These are phyloP conservation scores for Apamea sordens DNA, from an alignment of 2,888 invertebrate species.

Conservation along the genomic window DNA sequence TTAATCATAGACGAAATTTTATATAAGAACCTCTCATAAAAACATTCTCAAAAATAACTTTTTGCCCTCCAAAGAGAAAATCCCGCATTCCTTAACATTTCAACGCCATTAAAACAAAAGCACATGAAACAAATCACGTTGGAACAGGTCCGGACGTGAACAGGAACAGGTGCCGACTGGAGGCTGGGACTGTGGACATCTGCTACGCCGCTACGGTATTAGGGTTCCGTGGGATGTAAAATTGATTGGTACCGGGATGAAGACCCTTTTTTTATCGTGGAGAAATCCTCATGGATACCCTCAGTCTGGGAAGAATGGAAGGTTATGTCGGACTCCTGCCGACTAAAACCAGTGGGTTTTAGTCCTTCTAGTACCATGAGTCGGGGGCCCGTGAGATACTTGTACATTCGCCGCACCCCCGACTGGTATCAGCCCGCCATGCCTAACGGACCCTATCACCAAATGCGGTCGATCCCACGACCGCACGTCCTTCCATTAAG, in stretches of 20 bases:
- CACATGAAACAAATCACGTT: conserved; percentile 43
- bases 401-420: too few relatives aligned
- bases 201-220: conserved; percentile 51
- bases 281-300: too few relatives aligned
- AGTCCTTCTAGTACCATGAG: too few relatives aligned
- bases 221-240: conserved; percentile 34
- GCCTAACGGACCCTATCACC: too few relatives aligned
- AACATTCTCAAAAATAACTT: not conserved
- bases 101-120: conserved; percentile 34
- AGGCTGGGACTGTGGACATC: conserved; percentile 54
- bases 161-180: conserved; percentile 60
- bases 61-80: not conserved
- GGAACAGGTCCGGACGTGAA: conserved; percentile 53
- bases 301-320: too few relatives aligned
- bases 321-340: too few relatives aligned
- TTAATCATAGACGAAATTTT: not conserved
- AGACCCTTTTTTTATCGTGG: not conserved
- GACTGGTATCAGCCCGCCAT: too few relatives aligned
- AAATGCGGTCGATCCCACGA: too few relatives aligned
- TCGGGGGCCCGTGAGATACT: too few relatives aligned
- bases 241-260: not conserved
- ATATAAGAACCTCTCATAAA: not conserved
- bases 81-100: conserved; percentile 17
- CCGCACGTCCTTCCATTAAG: too few relatives aligned
- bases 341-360: too few relatives aligned